Percentiles rank a stretch among this genome's conserved stretches.
Evolutionary conservation across 92 coral and sea anemone genomes (phyloP).

Genomic region (Ricordea florida): DNA sequence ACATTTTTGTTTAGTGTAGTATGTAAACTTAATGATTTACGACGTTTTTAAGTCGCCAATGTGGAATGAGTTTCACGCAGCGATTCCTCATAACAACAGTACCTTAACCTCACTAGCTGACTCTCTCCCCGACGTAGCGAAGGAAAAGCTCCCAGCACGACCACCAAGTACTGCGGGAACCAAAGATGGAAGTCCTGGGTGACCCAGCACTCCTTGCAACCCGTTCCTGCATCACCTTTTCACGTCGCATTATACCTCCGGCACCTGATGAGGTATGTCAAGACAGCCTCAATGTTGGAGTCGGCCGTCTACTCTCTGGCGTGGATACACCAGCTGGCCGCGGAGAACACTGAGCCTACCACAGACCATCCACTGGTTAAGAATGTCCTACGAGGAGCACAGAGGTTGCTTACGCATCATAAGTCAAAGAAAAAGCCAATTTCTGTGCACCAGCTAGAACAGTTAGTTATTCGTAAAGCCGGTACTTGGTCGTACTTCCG

Average conservation of each 20-base stretch:
- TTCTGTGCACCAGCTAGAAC: not conserved
- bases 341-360: not conserved
- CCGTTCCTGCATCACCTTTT: not conserved
- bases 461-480: not conserved
- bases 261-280: not conserved
- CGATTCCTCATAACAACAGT: no score
- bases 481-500: no score
- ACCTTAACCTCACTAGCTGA: no score
- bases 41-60: no score
- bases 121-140: not conserved
- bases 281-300: constrained; percentile 7
- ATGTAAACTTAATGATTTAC: no score
- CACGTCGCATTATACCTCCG: not conserved
- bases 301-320: constrained; percentile 6
- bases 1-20: no score
- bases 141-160: not conserved
- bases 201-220: not conserved
- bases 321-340: constrained; percentile 11
- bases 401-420: not conserved
- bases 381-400: constrained; percentile 1
- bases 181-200: not conserved
- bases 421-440: not conserved
- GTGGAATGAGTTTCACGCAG: no score
- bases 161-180: not conserved
- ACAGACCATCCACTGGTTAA: constrained; percentile 18